These are phyloP conservation scores for Troides helena DNA, from an alignment of 2,888 invertebrate genomes.

Conservation along the genomic window DNA sequence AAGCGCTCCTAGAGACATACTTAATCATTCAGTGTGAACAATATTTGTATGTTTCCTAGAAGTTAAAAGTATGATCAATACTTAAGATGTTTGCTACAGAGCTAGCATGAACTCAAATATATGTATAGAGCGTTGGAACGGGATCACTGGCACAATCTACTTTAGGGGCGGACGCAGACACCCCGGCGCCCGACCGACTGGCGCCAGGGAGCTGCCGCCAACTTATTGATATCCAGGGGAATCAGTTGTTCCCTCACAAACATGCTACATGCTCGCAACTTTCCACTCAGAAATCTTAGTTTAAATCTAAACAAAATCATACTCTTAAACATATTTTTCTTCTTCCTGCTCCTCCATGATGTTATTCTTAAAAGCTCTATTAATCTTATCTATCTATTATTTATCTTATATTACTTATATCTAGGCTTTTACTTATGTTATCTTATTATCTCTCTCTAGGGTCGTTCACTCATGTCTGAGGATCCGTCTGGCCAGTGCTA, in stretches of 20 bases:
- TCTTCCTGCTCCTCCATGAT: too few relatives aligned
- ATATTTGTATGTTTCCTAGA: too few relatives aligned
- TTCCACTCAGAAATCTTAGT: neutral
- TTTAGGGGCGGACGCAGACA: constrained; percentile 28
- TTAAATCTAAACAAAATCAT: neutral
- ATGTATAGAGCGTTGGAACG: constrained; percentile 1
- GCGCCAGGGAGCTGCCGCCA: constrained; percentile 42
- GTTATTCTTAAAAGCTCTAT: too few relatives aligned
- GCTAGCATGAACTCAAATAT: neutral
- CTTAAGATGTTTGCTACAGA: neutral
- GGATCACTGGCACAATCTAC: constrained; percentile 22
- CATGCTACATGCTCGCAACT: neutral
- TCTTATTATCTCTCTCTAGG: too few relatives aligned
- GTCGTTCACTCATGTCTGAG: too few relatives aligned
- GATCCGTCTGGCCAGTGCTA: too few relatives aligned
- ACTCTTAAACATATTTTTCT: too few relatives aligned
- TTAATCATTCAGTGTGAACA: too few relatives aligned
- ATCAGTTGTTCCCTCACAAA: constrained; percentile 17
- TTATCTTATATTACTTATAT: too few relatives aligned
- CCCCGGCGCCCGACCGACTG: constrained; percentile 59
- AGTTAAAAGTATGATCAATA: neutral
- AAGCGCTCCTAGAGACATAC: too few relatives aligned
- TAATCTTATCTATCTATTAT: too few relatives aligned
- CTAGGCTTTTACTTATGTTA: too few relatives aligned
- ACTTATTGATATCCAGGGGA: constrained; percentile 30